A percentile compares a stretch with the other conserved stretches of the same genome.
Conservation (phyloP, 1,140 invertebrate species). For the Drosophila kepulauana region DNA sequence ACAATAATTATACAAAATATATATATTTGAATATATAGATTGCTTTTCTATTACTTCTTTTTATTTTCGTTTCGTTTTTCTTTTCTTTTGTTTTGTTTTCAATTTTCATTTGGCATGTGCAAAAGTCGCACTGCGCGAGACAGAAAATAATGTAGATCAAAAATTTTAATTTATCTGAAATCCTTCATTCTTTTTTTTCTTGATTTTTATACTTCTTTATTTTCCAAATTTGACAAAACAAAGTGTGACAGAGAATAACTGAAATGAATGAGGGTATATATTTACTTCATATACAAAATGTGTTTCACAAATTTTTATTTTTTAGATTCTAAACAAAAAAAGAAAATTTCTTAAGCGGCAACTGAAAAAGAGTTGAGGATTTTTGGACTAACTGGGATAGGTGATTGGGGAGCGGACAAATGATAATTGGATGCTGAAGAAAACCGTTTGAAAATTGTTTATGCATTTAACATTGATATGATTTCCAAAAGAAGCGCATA, state of each 20-base stretch:
- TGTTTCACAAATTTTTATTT: conserved; percentile 55
- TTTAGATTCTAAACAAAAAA: conserved; percentile 30
- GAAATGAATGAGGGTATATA: conserved; percentile 58
- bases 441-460: conserved; percentile 57
- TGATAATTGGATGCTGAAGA: conserved; percentile 46
- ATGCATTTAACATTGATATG: conserved; percentile 47
- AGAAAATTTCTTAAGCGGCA: conserved; percentile 51
- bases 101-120: conserved; percentile 51
- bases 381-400: conserved; percentile 36
- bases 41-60: conserved; percentile 40
- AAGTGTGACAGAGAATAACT: conserved; percentile 72
- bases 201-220: conserved; percentile 33
- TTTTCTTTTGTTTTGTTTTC: conserved; percentile 20
- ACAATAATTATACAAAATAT: conserved; percentile 72
- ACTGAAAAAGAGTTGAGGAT: conserved; percentile 53
- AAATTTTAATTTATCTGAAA: conserved; percentile 67
- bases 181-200: conserved; percentile 53
- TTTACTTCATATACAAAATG: conserved; percentile 64
- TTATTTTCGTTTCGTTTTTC: conserved; percentile 31
- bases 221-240: conserved; percentile 74
- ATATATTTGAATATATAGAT: conserved; percentile 59
- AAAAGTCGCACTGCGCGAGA: conserved; percentile 50
- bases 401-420: conserved; percentile 60
- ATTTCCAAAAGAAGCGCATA: conserved; percentile 37
- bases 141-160: conserved; percentile 32